Evolutionary conservation across 2,113 vertebrate genomes (phyloP).

Genomic region (Paracyprichromis sp.): DNA sequence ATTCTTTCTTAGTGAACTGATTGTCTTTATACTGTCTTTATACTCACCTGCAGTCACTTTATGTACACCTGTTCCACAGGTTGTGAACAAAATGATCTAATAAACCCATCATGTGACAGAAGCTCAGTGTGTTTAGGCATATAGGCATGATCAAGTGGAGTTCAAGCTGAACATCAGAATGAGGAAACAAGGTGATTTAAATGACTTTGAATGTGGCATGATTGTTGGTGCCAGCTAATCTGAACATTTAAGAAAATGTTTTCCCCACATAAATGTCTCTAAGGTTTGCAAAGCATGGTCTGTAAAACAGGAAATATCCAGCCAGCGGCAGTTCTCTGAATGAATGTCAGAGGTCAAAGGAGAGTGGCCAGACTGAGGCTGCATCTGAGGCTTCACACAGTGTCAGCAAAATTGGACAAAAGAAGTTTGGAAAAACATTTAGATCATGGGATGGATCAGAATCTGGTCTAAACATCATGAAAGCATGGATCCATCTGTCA

Average conservation of each 20-base stretch:
- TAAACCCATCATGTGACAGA: not conserved
- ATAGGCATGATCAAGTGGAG: not conserved
- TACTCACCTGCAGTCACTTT: not conserved
- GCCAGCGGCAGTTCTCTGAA: not conserved
- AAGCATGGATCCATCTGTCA: not conserved
- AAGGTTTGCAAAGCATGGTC: not conserved
- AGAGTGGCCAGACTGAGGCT: not conserved
- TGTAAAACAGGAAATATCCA: not conserved
- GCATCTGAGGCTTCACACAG: not conserved
- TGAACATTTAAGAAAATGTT: not conserved
- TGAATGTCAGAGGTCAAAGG: not conserved
- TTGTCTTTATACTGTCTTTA: not conserved
- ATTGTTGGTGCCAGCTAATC: not conserved
- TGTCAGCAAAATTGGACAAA: not conserved
- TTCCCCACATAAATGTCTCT: not conserved
- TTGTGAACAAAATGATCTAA: not conserved
- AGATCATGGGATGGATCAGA: not conserved
- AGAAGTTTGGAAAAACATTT: not conserved
- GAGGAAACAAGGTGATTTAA: not conserved
- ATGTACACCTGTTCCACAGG: not conserved
- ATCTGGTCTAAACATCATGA: not conserved
- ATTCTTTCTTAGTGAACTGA: not conserved
- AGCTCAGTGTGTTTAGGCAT: not conserved
- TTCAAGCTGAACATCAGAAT: not conserved
- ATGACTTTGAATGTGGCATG: not conserved